Evolutionary conservation across 2,888 invertebrate genomes (phyloP).

Genomic region (Patella pellucida): DNA sequence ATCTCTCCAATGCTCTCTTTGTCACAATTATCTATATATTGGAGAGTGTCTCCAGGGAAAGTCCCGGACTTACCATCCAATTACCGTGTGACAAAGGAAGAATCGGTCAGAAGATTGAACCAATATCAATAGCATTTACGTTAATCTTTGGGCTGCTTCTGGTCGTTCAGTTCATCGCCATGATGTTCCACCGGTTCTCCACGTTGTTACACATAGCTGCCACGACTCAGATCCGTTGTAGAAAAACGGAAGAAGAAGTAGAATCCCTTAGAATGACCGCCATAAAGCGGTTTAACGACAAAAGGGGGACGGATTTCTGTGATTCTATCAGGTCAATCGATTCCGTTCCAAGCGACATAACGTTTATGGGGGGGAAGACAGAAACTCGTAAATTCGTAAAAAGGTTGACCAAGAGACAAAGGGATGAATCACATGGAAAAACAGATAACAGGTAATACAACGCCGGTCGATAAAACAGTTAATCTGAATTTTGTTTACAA

Average conservation of each 20-base stretch:
- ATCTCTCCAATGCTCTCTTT: constrained; percentile 98
- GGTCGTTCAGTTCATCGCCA: constrained; percentile 77
- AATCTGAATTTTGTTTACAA: too few species aligned
- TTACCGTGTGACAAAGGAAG: constrained; percentile 23
- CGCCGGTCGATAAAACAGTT: too few species aligned
- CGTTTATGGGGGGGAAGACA: too few species aligned
- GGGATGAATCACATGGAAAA: too few species aligned
- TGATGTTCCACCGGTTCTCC: constrained; percentile 98
- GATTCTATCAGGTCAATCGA: not conserved
- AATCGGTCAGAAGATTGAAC: constrained; percentile 23
- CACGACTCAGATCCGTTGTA: constrained; percentile 76
- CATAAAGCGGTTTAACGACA: not conserved
- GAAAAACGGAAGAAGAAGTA: not conserved
- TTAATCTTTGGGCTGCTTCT: constrained; percentile 24
- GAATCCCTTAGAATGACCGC: not conserved
- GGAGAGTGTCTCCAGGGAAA: constrained; percentile 81
- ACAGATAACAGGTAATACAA: too few species aligned
- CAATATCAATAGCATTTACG: constrained; percentile 30
- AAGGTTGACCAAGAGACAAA: too few species aligned
- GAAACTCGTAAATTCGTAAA: too few species aligned
- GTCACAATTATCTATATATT: constrained; percentile 97
- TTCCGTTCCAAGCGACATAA: not conserved
- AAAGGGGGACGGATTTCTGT: not conserved
- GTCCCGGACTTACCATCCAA: constrained; percentile 21
- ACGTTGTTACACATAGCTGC: constrained; percentile 96